Evolutionary conservation across 2,888 invertebrate species (phyloP).

Genomic region (Mylabris sibirica): DNA sequence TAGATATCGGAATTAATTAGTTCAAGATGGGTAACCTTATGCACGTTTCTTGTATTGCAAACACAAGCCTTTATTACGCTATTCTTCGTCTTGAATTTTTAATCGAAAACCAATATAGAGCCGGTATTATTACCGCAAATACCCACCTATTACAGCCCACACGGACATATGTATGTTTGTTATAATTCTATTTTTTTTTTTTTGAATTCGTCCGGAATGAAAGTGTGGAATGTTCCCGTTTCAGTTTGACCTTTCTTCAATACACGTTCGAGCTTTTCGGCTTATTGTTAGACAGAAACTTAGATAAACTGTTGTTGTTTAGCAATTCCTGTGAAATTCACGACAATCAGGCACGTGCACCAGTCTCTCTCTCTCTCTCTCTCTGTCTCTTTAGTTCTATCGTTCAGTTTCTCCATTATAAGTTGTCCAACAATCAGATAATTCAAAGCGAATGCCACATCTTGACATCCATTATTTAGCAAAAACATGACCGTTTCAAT

Average conservation of each 20-base stretch:
- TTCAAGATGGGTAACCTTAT: constrained; percentile 43
- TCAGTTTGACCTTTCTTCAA: neutral
- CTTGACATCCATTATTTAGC: constrained; percentile 3
- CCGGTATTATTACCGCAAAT: constrained; percentile 6
- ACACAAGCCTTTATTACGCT: constrained; percentile 42
- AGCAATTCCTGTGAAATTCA: constrained; percentile 16
- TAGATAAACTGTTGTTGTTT: constrained; percentile 13
- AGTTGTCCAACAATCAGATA: constrained; percentile 13
- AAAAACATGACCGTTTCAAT: constrained; percentile 3
- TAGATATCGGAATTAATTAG: constrained; percentile 54
- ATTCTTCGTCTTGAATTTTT: constrained; percentile 36
- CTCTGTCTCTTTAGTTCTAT: too few species aligned
- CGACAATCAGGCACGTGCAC: constrained; percentile 16
- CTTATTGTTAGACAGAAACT: neutral
- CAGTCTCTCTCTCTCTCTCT: neutral
- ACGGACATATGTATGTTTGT: neutral
- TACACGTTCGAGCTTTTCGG: constrained; percentile 9
- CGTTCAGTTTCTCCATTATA: neutral
- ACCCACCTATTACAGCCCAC: constrained; percentile 7
- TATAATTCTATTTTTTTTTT: neutral
- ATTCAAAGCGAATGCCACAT: constrained; percentile 7
- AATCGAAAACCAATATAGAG: neutral
- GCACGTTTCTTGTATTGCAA: constrained; percentile 45
- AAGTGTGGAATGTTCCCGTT: constrained; percentile 1
- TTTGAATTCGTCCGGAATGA: neutral